A percentile compares a stretch with the other conserved stretches of the same genome.
Conservation (phyloP, 2,113 vertebrate species). For the Hirundichthys speculiger region DNA sequence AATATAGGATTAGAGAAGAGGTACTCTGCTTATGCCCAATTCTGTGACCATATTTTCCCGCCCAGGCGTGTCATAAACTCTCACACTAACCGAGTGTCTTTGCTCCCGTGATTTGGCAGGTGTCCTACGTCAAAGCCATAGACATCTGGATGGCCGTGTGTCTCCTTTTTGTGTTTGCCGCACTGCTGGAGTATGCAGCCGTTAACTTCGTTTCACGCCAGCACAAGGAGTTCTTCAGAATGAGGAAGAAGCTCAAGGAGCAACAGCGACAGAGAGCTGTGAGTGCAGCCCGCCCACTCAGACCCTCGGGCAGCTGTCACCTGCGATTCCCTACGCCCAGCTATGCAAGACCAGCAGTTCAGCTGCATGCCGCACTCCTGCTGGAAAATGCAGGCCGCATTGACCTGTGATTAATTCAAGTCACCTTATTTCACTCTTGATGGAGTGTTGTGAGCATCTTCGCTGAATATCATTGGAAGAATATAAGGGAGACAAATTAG, state of each 20-base stretch:
- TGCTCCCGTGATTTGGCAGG: constrained; percentile 69
- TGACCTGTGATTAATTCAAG: constrained; percentile 73
- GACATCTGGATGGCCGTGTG: constrained; percentile 98
- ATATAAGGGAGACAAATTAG: constrained; percentile 11
- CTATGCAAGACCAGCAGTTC: constrained; percentile 53
- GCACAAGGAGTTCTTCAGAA: constrained; percentile 92
- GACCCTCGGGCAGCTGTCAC: constrained; percentile 68
- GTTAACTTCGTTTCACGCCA: constrained; percentile 96
- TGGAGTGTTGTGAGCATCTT: constrained; percentile 31
- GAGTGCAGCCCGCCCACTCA: constrained; percentile 70
- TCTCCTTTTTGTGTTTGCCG: constrained; percentile 93
- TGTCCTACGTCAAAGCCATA: constrained; percentile 95
- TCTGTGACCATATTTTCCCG: too few relatives aligned
- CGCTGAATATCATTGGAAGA: background rate
- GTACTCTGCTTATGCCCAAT: too few relatives aligned
- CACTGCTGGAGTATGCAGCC: constrained; percentile 91
- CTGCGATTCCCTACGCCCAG: constrained; percentile 59
- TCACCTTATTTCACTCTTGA: constrained; percentile 38
- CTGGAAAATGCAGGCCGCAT: constrained; percentile 32
- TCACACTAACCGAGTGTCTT: too few relatives aligned
- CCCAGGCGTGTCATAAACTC: too few relatives aligned
- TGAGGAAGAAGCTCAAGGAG: constrained; percentile 84
- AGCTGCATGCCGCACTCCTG: constrained; percentile 49
- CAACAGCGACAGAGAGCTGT: constrained; percentile 83
- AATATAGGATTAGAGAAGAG: too few relatives aligned